Conservation (phyloP, 1,140 invertebrate species). For the Drosophila hydei region DNA sequence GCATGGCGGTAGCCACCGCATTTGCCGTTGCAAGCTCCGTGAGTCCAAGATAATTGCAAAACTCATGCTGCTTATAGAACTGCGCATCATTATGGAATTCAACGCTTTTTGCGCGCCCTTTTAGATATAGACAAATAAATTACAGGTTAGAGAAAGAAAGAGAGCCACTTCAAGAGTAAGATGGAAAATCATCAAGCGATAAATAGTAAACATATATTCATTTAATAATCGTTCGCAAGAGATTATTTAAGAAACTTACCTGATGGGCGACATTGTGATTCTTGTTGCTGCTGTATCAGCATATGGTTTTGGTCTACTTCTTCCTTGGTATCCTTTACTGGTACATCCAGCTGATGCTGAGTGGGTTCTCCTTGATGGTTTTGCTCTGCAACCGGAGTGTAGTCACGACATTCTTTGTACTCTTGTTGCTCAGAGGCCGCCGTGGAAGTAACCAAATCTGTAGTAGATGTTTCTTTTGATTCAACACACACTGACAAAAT, state of each 20-base stretch:
- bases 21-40: conserved; percentile 74
- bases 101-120: neutral
- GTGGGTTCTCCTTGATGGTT: neutral
- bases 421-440: neutral
- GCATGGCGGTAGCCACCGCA: conserved; percentile 69
- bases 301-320: neutral
- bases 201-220: no score
- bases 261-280: neutral
- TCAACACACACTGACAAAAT: neutral
- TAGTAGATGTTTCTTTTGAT: conserved; percentile 58
- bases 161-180: neutral
- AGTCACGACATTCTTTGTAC: neutral
- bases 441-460: conserved; percentile 32
- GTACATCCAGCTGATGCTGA: neutral
- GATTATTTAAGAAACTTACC: neutral
- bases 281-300: neutral
- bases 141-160: neutral
- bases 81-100: conserved; percentile 45
- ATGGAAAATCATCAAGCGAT: neutral
- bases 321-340: no score
- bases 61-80: conserved; percentile 76
- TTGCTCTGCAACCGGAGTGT: neutral
- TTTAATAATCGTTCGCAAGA: no score
- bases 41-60: conserved; percentile 78
- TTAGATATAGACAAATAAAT: neutral